Evolutionary conservation across 2,888 invertebrate genomes (phyloP).

Genomic region (Aethes cnicana): DNA sequence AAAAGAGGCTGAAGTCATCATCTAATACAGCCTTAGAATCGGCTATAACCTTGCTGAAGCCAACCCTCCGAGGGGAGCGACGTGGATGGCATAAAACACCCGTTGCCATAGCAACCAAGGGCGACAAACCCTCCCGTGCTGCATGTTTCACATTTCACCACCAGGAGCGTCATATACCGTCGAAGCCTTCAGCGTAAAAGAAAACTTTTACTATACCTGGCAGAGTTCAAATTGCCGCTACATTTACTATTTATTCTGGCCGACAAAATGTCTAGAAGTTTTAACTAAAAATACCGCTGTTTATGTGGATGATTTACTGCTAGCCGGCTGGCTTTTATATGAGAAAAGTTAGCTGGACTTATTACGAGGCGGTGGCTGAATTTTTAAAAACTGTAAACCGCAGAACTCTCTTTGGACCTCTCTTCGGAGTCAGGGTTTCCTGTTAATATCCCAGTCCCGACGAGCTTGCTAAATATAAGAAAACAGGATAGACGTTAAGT

Average conservation of each 20-base stretch:
- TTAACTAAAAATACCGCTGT: conserved; percentile 15
- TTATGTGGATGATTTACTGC: conserved; percentile 18
- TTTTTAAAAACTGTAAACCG: too few relatives aligned
- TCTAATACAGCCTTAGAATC: conserved; percentile 32
- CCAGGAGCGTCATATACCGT: too few relatives aligned
- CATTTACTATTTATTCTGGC: too few relatives aligned
- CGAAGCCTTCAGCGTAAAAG: too few relatives aligned
- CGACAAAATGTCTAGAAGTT: too few relatives aligned
- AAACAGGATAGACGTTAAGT: conserved; percentile 2
- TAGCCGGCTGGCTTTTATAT: neutral
- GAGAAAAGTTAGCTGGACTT: neutral
- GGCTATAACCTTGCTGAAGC: conserved; percentile 55
- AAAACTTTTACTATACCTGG: too few relatives aligned
- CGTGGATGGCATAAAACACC: conserved; percentile 69
- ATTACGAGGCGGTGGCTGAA: neutral
- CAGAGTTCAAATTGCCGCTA: too few relatives aligned
- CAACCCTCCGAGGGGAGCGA: conserved; percentile 45
- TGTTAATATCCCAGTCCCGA: too few relatives aligned
- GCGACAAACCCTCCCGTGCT: conserved; percentile 63
- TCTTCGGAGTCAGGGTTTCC: too few relatives aligned
- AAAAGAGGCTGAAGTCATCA: conserved; percentile 15
- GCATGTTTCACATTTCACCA: conserved; percentile 39
- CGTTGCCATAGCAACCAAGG: conserved; percentile 70
- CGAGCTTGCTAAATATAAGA: neutral
- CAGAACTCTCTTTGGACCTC: too few relatives aligned